A percentile compares a stretch with the other conserved stretches of the same genome.
Conservation (phyloP, 2,888 invertebrate genomes). For the Watsonalla cultraria region DNA sequence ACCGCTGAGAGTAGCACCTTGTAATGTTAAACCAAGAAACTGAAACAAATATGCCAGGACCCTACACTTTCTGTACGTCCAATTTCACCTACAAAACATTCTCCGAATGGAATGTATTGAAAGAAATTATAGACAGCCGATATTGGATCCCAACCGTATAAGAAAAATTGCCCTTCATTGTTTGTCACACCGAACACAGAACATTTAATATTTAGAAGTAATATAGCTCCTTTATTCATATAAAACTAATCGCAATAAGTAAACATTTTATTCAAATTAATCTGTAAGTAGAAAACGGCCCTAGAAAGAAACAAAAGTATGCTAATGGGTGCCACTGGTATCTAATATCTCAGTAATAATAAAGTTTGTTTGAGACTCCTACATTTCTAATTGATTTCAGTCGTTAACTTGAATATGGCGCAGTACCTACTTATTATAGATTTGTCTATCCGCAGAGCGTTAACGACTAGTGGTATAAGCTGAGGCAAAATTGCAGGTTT, state of each 20-base stretch:
- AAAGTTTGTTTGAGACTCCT: neutral
- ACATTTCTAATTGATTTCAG: conserved; percentile 7
- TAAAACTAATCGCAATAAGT: no score
- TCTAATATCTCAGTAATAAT: no score
- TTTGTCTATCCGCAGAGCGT: neutral
- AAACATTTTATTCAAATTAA: no score
- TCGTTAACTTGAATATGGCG: conserved; percentile 5
- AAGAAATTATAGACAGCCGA: neutral
- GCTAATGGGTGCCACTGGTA: no score
- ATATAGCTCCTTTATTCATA: no score
- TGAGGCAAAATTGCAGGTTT: neutral
- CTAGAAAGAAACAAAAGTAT: no score
- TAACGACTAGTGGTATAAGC: neutral
- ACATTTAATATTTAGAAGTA: no score
- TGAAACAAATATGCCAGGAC: no score
- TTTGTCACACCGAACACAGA: neutral
- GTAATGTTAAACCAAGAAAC: no score
- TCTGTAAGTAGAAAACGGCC: no score
- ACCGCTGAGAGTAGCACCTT: no score
- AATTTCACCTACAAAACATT: neutral
- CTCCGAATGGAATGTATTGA: neutral
- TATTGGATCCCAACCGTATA: neutral
- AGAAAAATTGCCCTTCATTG: neutral
- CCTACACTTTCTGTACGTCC: neutral
- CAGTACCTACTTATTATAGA: conserved; percentile 4